phyloP scores from a whole-genome alignment of 2,888 invertebrate genomes.

The Byasa hedistus region DNA sequence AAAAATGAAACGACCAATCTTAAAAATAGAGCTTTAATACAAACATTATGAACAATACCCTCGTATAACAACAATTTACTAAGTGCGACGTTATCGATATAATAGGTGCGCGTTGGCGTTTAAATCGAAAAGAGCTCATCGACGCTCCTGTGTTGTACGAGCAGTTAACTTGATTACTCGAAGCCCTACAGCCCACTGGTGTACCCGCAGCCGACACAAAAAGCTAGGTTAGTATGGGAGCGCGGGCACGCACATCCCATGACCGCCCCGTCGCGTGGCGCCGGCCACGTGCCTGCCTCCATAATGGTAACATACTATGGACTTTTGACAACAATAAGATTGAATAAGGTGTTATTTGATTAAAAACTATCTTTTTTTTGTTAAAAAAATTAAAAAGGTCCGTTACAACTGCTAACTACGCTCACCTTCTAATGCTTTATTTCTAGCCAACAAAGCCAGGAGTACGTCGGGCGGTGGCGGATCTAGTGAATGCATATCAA shows the following conservation, averaged over 20 bases:
- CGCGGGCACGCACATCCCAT: slow-evolving; percentile 33
- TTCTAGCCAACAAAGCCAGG: slow-evolving; percentile 89
- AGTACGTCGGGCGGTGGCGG: slow-evolving; percentile 91
- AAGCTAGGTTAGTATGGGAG: slow-evolving; percentile 37
- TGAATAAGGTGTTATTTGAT: slow-evolving; percentile 1
- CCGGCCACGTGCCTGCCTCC: slow-evolving; percentile 38
- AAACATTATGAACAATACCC: slow-evolving; percentile 26
- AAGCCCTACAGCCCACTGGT: slow-evolving; percentile 54
- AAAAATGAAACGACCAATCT: slow-evolving; percentile 11
- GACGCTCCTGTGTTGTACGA: slow-evolving; percentile 60
- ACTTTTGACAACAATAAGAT: slow-evolving; percentile 8
- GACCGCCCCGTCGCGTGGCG: slow-evolving; percentile 37
- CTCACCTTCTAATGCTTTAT: slow-evolving; percentile 94
- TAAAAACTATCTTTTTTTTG: neutral
- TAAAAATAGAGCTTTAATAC: slow-evolving; percentile 27
- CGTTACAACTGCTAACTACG: neutral
- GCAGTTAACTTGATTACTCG: slow-evolving; percentile 80
- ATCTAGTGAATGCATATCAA: slow-evolving; percentile 69
- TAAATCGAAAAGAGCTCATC: slow-evolving; percentile 71
- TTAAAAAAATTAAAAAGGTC: neutral
- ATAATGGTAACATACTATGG: slow-evolving; percentile 57
- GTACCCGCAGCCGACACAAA: slow-evolving; percentile 47
- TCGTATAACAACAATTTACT: slow-evolving; percentile 43
- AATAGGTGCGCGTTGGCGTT: slow-evolving; percentile 48
- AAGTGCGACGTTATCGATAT: slow-evolving; percentile 62